Base-by-base conservation (phyloP, 2,888 invertebrate species). In the Stenodema calcarata region DNA sequence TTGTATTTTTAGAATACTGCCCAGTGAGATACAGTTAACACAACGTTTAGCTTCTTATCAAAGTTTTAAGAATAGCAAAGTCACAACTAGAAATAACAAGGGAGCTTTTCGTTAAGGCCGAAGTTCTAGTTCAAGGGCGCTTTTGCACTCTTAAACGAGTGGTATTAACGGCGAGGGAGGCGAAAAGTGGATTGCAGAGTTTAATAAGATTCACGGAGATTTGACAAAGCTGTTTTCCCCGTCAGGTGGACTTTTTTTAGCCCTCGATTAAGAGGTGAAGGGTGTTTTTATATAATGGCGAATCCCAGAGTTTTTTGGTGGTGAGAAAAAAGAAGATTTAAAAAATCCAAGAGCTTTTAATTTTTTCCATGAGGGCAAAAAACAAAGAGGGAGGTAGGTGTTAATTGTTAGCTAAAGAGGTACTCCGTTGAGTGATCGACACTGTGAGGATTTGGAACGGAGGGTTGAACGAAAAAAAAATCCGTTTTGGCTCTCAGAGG, bases 221-320 rank as follows among this genome's bases (percentile, higher is more conserved):
- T 82, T 82, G 82, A 82, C 82, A 82, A 82, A 82, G 82, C 82
- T 62, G 82, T 82, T 82, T 69, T 30, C 28, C 50, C 42, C 73
- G 73, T 73, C 78, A 78, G 78, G 78, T 78, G 78, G 44, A 41
- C 23, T 23, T 42, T 78, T 44, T 78, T 35, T 78, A 50, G 80
- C 82, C 41, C 69, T 69, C 23, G 18, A 69, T 30, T 42, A 82
- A 82, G 82, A 23, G 69, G 62, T 23, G 35, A 82, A 82, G 42
- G 69, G 82, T 28, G 62, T 75, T 41, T 35, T 42, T 35, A 75
- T 78, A 27, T 42, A 47, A 78, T 12, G 18, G 42, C 42, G 44
- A 78, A 42, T 44, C 14, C n/a, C 18, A 23, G 27, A 41, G 42
- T 4, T 1, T 23, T 78, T 80, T 80, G n/a, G n/a, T n/a, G n/a